A percentile compares a stretch with the other conserved stretches of the same genome.
These are phyloP conservation scores for Amazona ochrocephala DNA, from an alignment of 2,797 vertebrate species.

Conservation along the genomic window DNA sequence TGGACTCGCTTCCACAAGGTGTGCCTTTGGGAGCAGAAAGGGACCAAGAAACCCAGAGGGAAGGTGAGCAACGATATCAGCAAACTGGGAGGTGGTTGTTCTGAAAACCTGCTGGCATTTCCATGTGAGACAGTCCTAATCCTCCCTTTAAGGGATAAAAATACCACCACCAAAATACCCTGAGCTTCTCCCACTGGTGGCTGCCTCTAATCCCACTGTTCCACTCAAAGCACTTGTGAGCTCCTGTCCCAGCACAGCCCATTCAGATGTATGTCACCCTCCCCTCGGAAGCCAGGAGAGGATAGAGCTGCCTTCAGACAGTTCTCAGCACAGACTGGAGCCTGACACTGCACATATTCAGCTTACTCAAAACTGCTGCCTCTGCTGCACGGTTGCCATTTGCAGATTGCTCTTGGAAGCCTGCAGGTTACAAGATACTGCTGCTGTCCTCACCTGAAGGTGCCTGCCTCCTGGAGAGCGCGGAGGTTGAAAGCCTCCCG, in stretches of 20 bases:
- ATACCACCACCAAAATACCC: rapidly evolving
- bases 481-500: constrained; percentile 89
- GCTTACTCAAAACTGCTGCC: neutral
- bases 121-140: neutral
- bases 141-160: neutral
- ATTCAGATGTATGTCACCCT: neutral
- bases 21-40: constrained; percentile 77
- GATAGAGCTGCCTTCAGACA: neutral
- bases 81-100: neutral
- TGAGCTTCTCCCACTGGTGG: neutral
- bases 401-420: neutral
- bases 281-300: neutral
- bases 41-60: neutral
- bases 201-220: neutral
- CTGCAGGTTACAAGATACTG: neutral
- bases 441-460: constrained; percentile 85
- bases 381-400: neutral
- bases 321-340: neutral
- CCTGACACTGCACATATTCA: neutral
- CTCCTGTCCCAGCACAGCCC: neutral
- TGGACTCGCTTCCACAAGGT: constrained; percentile 93
- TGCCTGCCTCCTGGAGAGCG: constrained; percentile 94
- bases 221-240: neutral
- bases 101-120: neutral
- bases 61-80: neutral